phyloP scores from a whole-genome alignment of 2,888 invertebrate genomes.

The Ctenicera cuprea region DNA sequence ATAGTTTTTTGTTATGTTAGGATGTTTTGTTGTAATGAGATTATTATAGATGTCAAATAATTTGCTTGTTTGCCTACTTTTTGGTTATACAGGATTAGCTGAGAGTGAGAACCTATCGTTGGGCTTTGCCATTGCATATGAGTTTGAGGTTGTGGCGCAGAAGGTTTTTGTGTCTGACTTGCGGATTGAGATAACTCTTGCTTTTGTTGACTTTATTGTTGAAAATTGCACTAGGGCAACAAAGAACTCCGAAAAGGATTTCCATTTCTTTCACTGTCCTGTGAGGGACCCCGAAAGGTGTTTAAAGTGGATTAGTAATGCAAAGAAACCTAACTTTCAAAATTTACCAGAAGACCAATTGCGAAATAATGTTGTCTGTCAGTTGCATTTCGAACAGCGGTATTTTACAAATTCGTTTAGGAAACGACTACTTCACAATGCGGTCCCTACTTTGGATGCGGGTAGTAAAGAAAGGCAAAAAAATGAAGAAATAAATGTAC shows the following conservation, averaged over 20 bases:
- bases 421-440: constrained; percentile 75
- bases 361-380: constrained; percentile 78
- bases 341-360: constrained; percentile 76
- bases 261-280: constrained; percentile 79
- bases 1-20: neutral
- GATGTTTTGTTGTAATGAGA: constrained; percentile 19
- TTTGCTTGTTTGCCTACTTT: constrained; percentile 8
- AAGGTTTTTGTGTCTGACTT: neutral
- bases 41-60: constrained; percentile 23
- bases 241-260: constrained; percentile 69
- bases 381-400: constrained; percentile 76
- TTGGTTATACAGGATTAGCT: constrained; percentile 11
- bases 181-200: constrained; percentile 8
- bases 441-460: constrained; percentile 74
- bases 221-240: constrained; percentile 74
- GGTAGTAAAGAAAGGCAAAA: constrained; percentile 57
- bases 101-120: neutral
- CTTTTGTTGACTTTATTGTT: constrained; percentile 27
- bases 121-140: constrained; percentile 15
- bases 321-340: constrained; percentile 74
- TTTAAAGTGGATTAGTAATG: constrained; percentile 77
- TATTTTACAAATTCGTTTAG: constrained; percentile 75
- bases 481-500: constrained; percentile 58
- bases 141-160: constrained; percentile 7
- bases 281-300: constrained; percentile 77